Evolutionary conservation across 2,888 invertebrate species (phyloP).

Genomic region (Neelides folsomi): DNA sequence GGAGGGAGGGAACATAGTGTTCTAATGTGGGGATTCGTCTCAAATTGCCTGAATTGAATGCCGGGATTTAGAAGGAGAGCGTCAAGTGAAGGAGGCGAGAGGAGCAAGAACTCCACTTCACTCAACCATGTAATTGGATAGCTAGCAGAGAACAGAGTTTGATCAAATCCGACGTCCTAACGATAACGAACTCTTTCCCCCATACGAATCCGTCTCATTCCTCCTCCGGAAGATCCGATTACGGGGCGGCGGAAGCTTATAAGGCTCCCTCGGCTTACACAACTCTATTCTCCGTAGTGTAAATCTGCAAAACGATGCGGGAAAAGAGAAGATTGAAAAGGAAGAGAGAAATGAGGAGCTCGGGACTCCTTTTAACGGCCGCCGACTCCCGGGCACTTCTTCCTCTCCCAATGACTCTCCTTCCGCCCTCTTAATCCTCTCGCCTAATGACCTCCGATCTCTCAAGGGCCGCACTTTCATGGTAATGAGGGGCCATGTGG

Average conservation of each 20-base stretch:
- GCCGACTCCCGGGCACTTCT: not conserved
- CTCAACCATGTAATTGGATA: slow-evolving; percentile 34
- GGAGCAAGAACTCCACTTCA: slow-evolving; percentile 30
- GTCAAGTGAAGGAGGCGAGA: slow-evolving; percentile 16
- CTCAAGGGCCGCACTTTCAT: slow-evolving; percentile 2
- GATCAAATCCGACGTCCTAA: slow-evolving; percentile 33
- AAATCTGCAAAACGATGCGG: slow-evolving; percentile 26
- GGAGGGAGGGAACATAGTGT: too few species aligned
- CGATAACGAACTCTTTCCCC: slow-evolving; percentile 24
- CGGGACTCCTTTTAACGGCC: slow-evolving; percentile 11
- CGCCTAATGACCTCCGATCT: not conserved
- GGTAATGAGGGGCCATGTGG: not conserved
- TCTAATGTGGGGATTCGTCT: slow-evolving; percentile 19
- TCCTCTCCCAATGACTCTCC: not conserved
- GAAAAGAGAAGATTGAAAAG: slow-evolving; percentile 24
- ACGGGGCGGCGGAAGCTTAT: not conserved
- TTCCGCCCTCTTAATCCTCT: not conserved
- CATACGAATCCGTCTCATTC: slow-evolving; percentile 2
- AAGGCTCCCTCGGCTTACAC: not conserved
- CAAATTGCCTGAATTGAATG: slow-evolving; percentile 29
- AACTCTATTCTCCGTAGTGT: slow-evolving; percentile 10
- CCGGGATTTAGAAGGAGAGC: slow-evolving; percentile 3
- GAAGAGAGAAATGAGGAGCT: slow-evolving; percentile 22
- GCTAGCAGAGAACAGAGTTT: slow-evolving; percentile 33
- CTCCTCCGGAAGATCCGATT: not conserved